Evolutionary conservation across 2,888 invertebrate genomes (phyloP), one percentile per base, ranked within the genome.

Genomic region (Drosophila acutilabella): DNA sequence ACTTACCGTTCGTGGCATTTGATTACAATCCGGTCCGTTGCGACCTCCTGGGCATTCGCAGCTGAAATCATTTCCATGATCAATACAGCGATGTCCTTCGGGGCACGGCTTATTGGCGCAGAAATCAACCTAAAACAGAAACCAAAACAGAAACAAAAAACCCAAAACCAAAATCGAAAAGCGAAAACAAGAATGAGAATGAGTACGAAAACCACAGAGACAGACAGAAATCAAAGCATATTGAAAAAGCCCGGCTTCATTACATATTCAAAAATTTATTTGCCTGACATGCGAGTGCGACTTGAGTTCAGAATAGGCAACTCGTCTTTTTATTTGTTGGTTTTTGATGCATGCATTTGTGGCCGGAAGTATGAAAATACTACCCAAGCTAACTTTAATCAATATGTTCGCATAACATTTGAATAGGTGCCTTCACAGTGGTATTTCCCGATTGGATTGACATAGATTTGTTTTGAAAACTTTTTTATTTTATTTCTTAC

Each of bases 11-110:
- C 94, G 93, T 68, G 94, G 93, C 23, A 95, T 94, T 86, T 94
- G 94, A 84, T 94, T 94, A 91, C 96, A 96, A 92, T 95, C 95
- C 58, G 94, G 94, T 58, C 95, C 96, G 69, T 95, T 94, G 90
- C 94, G 95, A 61, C 96, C 96, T 78, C 94, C 94, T 14, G 95
- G 95, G 91, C 96, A 96, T 90, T 96, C 95, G 92, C 96, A 96
- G 65, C 94, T 94, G 91, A 95, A 95, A 91, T 94, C 95, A 93
- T 96, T 95, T 76, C 96, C 96, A 89, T 94, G 94, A 93, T 96
- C 96, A 86, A 95, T 93, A 92, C 96, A 96, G 89, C 93, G 94
- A 70, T 94, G 94, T 76, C 94, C 95, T 80, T 93, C 93, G 26
- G 94, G 93, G 90, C 96, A 96, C 8, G 95, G 96, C 90, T 95